Base-by-base conservation (phyloP, 2,797 vertebrate genomes). In the Nasua narica region DNA sequence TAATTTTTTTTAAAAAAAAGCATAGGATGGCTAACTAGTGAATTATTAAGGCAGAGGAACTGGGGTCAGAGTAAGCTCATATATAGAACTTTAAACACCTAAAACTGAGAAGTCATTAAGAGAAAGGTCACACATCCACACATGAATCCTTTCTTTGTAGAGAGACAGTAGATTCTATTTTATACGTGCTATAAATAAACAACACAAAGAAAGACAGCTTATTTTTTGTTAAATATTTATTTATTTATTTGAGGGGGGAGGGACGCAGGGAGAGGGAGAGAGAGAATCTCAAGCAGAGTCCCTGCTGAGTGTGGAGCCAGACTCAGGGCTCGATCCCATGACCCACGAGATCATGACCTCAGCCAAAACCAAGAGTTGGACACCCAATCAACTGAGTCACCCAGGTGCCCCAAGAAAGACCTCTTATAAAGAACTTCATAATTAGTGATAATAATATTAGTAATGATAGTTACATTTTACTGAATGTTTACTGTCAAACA, bases 111-210 rank as follows among this genome's bases (percentile, higher is more conserved):
- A 88, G 15, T 23, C 37, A 89, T 83, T 86, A 89, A 86, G 37
- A 93, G 29, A 72, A 93, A 91, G 89, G 50, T 37, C 65, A 90
- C 32, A 87, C 2, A 52, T 7, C 79, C 46, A 29, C 13, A 46
- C 27, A 81, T 11, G 52, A 52, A 90, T 70, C 74, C 16, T 46
- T 93, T 67, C 35, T 76, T 78, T 6, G n/a, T 25, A 93, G 79
- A 93, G 79, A 96, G 37, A 92, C 21, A 58, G 19, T 56, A 90
- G 46, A 83, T 95, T 95, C 32, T 92, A 81, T 90, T 95, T 93
- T 88, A n/a, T 77, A 58, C 32, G 91, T 46, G 87, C 14, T 84
- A 84, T 25, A 83, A 14, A 92, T 77, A 91, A 91, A 82, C 23
- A 70, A 84, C 37, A 89, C 4, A 87, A 87, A 78, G 25, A 93